phyloP scores from a whole-genome alignment of 2,888 invertebrate genomes.

The Penaeus monodon region DNA sequence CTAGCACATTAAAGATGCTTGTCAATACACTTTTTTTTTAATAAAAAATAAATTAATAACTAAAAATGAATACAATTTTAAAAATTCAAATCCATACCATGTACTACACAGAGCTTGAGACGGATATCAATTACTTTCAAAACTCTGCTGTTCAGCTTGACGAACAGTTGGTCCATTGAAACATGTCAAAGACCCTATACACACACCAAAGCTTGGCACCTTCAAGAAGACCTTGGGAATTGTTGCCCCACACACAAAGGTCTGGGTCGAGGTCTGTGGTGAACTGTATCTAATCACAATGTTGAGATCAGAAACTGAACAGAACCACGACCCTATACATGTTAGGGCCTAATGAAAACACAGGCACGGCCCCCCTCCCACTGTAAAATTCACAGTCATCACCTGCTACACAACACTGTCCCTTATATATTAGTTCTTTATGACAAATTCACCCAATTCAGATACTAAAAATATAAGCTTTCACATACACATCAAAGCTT shows the following conservation, averaged over 20 bases:
- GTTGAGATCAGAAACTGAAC: neutral
- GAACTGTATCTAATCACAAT: too few species aligned
- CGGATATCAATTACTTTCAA: too few species aligned
- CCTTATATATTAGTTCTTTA: slow-evolving; percentile 2
- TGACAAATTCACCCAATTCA: slow-evolving; percentile 10
- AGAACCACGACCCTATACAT: slow-evolving; percentile 18
- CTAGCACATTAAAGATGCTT: too few species aligned
- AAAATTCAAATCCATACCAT: too few species aligned
- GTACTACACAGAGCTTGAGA: too few species aligned
- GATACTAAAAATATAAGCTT: slow-evolving; percentile 19
- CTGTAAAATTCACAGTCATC: slow-evolving; percentile 32
- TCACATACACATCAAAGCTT: neutral
- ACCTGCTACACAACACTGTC: slow-evolving; percentile 8
- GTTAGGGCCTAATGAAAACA: slow-evolving; percentile 25
- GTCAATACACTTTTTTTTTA: too few species aligned
- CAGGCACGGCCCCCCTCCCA: slow-evolving; percentile 41
- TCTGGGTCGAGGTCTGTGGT: neutral
- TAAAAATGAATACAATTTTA: too few species aligned
- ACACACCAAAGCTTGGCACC: slow-evolving; percentile 2
- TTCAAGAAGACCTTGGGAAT: slow-evolving; percentile 39
- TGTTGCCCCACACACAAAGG: slow-evolving; percentile 27
- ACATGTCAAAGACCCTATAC: too few species aligned
- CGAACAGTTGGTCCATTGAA: too few species aligned
- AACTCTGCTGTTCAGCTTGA: too few species aligned
- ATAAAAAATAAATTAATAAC: too few species aligned